Evolutionary conservation across 2,888 invertebrate species (phyloP), one percentile per base, ranked within the genome.

Genomic region (Melikaiella ostensackeni): DNA sequence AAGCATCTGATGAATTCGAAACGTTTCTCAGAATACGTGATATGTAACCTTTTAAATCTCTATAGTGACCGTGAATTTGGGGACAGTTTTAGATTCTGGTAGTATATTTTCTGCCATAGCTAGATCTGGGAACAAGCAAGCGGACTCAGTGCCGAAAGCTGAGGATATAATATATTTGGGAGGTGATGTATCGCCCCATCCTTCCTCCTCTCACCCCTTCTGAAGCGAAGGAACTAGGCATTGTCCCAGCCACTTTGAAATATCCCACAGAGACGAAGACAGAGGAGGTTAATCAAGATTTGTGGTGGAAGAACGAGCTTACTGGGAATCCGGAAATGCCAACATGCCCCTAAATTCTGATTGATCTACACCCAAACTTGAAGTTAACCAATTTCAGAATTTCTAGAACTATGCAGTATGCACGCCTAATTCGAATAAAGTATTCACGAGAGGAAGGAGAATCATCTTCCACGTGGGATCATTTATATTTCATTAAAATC

Each of bases 261-360:
- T 76, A 81, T 78, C 50, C 33, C 42, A 74, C 27, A 50, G 63
- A 81, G 83, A 83, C 80, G 79, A 84, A 82, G 82, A 82, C 79
- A 70, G 74, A 82, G 78, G 79, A 82, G 82, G 83, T 86, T 86
- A 83, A 86, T 85, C 84, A 85, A 82, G 84, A 84, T 86, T 86
- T 86, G 82, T 74, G 81, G 79, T 55, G 33, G 63, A 75, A 50
- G 74, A 74, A 38, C 61, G 74, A 59, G 57, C 74, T 57, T 74
- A 74, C 38, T 59, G 61, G 38, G 61, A 59, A 74, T 74, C 61
- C 74, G 11, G 35, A 19, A 74, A 61, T 57, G 74, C 61, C 70
- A 70, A 70, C 70, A 70, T 30, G 33, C 50, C 57, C 61, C 78
- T 75, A 83, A 83, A 85, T 84, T 83, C 80, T 85, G 86, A 86